Conservation (phyloP, 2,888 invertebrate genomes). For the Oxycera nigricornis region DNA sequence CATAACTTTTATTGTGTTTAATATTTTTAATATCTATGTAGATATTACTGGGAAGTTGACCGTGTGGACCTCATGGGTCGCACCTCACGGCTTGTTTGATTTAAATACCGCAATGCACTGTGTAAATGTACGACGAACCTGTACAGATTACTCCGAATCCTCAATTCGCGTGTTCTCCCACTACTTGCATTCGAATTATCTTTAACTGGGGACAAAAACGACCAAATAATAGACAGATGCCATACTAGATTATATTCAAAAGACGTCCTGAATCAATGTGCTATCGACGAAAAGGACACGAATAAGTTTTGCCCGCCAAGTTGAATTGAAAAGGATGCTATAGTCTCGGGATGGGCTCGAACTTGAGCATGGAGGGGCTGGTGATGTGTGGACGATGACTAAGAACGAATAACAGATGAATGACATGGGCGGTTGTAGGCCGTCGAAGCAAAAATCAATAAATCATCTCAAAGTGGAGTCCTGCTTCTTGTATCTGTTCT, state of each 20-base stretch:
- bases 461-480: conserved; percentile 46
- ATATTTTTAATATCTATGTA: too few species aligned
- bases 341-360: too few species aligned
- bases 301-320: not conserved
- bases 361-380: not conserved
- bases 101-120: too few species aligned
- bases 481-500: conserved; percentile 35
- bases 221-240: conserved; percentile 16
- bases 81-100: too few species aligned
- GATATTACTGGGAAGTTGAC: too few species aligned
- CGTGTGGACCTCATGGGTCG: too few species aligned
- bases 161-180: too few species aligned
- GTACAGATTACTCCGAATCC: too few species aligned
- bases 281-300: conserved; percentile 27
- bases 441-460: conserved; percentile 45
- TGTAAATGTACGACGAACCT: too few species aligned
- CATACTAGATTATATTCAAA: not conserved
- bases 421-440: conserved; percentile 34
- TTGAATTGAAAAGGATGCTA: conserved; percentile 25
- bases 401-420: conserved; percentile 6
- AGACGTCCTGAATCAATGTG: not conserved
- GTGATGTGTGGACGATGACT: not conserved
- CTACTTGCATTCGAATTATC: conserved; percentile 1
- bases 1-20: too few species aligned
- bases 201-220: not conserved